A percentile compares a stretch with the other conserved stretches of the same genome.
phyloP scores from a whole-genome alignment of 1,140 invertebrate genomes.

The Artemia franciscana region DNA sequence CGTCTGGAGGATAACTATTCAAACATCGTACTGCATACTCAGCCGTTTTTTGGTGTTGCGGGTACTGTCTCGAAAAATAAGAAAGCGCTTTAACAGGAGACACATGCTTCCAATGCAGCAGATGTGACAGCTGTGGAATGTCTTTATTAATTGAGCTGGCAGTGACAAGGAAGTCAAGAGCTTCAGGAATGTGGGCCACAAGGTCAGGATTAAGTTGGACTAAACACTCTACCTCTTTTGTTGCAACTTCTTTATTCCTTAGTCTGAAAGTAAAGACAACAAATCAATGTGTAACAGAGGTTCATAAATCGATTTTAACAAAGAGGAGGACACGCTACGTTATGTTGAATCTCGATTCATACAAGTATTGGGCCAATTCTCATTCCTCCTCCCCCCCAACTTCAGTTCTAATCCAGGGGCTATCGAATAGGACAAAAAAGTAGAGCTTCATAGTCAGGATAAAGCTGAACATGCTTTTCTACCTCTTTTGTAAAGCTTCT shows the following conservation, averaged over 20 bases:
- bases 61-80: conserved; percentile 85
- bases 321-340: too few relatives aligned
- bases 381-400: too few relatives aligned
- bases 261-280: conserved; percentile 26
- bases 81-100: conserved; percentile 63
- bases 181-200: conserved; percentile 73
- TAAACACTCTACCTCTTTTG: conserved; percentile 46
- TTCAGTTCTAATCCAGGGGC: too few relatives aligned
- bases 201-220: conserved; percentile 50
- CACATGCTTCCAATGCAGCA: conserved; percentile 76
- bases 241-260: conserved; percentile 45
- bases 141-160: conserved; percentile 67
- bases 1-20: conserved; percentile 70
- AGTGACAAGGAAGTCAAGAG: conserved; percentile 72
- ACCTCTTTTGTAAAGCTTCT: too few relatives aligned
- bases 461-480: too few relatives aligned
- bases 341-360: too few relatives aligned
- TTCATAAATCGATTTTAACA: too few relatives aligned
- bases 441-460: too few relatives aligned
- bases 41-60: conserved; percentile 84
- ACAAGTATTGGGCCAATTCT: too few relatives aligned
- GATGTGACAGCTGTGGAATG: conserved; percentile 66
- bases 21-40: conserved; percentile 85
- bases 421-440: too few relatives aligned
- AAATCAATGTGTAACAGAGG: too few relatives aligned